phyloP scores from a whole-genome alignment of 2,113 vertebrate species.

The Polyodon spathula region DNA sequence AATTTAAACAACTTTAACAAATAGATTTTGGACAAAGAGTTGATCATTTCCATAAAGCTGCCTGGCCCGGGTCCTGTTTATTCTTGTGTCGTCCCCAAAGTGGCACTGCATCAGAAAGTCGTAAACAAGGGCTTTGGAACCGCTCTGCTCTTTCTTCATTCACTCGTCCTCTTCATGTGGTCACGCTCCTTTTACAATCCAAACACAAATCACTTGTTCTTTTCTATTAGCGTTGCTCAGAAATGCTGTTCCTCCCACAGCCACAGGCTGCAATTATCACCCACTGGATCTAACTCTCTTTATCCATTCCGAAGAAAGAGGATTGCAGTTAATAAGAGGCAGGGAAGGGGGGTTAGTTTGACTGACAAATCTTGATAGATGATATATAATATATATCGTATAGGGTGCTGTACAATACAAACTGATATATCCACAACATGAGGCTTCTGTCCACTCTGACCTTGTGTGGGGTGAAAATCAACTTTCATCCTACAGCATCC shows the following conservation, averaged over 20 bases:
- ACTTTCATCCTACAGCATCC: too few species aligned
- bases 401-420: too few species aligned
- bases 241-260: slow-evolving; percentile 3
- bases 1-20: slow-evolving; percentile 11
- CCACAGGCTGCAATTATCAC: slow-evolving; percentile 16
- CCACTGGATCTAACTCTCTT: too few species aligned
- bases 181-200: slow-evolving; percentile 26
- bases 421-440: too few species aligned
- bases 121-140: slow-evolving; percentile 7
- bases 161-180: slow-evolving; percentile 20
- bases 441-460: too few species aligned
- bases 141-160: slow-evolving; percentile 12
- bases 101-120: slow-evolving; percentile 17
- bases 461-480: too few species aligned
- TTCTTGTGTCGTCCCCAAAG: slow-evolving; percentile 13
- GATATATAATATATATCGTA: too few species aligned
- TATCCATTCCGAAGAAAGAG: too few species aligned
- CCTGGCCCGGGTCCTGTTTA: slow-evolving; percentile 13
- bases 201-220: slow-evolving; percentile 22
- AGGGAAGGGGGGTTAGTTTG: too few species aligned
- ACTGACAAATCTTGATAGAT: too few species aligned
- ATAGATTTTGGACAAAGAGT: slow-evolving; percentile 20
- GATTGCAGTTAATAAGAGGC: too few species aligned
- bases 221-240: slow-evolving; percentile 14
- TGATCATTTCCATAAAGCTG: slow-evolving; percentile 20